These are phyloP conservation scores for Orthonychiurus folsomi DNA, from an alignment of 2,888 invertebrate species.

Conservation along the genomic window DNA sequence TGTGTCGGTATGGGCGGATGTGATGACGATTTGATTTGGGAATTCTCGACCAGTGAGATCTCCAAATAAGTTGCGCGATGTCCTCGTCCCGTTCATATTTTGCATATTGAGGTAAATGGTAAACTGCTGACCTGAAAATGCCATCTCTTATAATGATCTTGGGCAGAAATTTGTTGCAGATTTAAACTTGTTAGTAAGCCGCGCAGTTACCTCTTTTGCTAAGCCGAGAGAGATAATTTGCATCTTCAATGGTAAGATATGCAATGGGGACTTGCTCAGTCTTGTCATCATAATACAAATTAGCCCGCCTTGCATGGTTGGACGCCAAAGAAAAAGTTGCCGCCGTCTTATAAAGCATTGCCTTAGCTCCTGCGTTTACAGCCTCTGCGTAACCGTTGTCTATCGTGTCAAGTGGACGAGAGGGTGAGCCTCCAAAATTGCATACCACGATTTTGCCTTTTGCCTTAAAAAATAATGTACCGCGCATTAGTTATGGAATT, in stretches of 20 bases:
- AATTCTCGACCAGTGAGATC: conserved; percentile 8
- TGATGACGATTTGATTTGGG: conserved; percentile 11
- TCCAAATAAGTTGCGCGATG: conserved; percentile 14
- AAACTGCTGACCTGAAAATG: conserved; percentile 12
- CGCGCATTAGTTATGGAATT: too few species aligned
- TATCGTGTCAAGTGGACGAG: conserved; percentile 3
- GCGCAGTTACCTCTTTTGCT: conserved; percentile 43
- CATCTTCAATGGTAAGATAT: conserved; percentile 46
- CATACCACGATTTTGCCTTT: conserved; percentile 47
- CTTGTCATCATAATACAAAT: conserved; percentile 33
- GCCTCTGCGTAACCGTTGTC: conserved; percentile 39
- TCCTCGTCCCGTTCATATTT: conserved; percentile 2
- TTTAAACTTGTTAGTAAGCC: too few species aligned
- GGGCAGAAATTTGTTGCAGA: too few species aligned
- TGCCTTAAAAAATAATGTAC: conserved; percentile 26
- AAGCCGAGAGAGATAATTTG: conserved; percentile 45
- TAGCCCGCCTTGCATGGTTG: conserved; percentile 45
- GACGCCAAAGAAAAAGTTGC: conserved; percentile 45
- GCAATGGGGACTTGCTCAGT: conserved; percentile 41
- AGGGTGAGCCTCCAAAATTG: conserved; percentile 40
- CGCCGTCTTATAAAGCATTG: conserved; percentile 45
- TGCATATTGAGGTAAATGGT: conserved; percentile 14
- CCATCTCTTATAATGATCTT: too few species aligned
- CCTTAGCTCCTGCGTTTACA: conserved; percentile 45
- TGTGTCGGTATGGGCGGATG: conserved; percentile 13